phyloP scores from a whole-genome alignment of 2,113 vertebrate species.

The Craseonycteris thonglongyai region DNA sequence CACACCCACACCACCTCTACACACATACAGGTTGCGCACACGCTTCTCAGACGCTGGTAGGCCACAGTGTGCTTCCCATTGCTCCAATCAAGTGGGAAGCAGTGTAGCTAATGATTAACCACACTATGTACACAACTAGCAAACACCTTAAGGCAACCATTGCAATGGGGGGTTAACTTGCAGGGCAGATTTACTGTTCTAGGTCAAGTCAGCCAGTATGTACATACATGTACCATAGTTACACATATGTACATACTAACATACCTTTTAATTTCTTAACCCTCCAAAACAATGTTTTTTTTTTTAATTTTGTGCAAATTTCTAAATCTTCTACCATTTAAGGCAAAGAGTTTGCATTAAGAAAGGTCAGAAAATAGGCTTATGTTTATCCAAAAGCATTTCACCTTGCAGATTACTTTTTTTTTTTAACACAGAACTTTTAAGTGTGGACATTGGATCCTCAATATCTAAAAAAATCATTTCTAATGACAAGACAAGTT shows the following conservation, averaged over 20 bases:
- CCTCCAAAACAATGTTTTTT: constrained; percentile 77
- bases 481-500: constrained; percentile 56
- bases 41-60: constrained; percentile 72
- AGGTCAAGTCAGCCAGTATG: constrained; percentile 50
- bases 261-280: constrained; percentile 77
- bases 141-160: constrained; percentile 88
- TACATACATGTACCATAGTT: background rate
- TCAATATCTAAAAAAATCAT: constrained; percentile 64
- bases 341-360: constrained; percentile 79
- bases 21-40: constrained; percentile 60
- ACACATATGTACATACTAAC: constrained; percentile 30
- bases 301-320: constrained; percentile 86
- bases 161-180: constrained; percentile 78
- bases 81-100: constrained; percentile 72
- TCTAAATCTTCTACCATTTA: constrained; percentile 81
- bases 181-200: constrained; percentile 58
- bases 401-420: constrained; percentile 62
- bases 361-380: constrained; percentile 76
- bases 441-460: constrained; percentile 51
- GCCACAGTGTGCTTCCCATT: constrained; percentile 81
- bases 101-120: constrained; percentile 73
- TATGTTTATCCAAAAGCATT: constrained; percentile 69
- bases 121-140: constrained; percentile 77
- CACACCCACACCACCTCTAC: constrained; percentile 70
- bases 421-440: constrained; percentile 62